Evolutionary conservation across 2,113 vertebrate species (phyloP).

Genomic region (Xenus cinereus): DNA sequence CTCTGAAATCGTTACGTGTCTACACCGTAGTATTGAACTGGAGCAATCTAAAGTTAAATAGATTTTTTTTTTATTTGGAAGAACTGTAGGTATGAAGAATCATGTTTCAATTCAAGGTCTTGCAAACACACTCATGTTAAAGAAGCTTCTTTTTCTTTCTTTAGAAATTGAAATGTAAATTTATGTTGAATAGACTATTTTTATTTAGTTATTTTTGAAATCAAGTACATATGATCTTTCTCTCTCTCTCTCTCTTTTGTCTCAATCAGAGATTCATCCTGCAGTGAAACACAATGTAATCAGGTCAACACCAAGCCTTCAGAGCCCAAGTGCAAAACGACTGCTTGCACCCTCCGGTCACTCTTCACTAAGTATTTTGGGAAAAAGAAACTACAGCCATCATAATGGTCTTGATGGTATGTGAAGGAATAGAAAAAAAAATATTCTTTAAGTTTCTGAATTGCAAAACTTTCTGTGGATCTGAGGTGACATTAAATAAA

Average conservation of each 20-base stretch:
- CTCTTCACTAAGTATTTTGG: constrained; percentile 90
- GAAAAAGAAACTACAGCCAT: constrained; percentile 94
- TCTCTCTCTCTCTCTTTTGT: constrained; percentile 11
- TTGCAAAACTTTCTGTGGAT: neutral
- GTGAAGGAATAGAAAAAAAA: constrained; percentile 47
- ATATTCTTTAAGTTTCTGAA: neutral
- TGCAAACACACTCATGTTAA: neutral
- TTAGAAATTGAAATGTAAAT: constrained; percentile 14
- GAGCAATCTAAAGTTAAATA: neutral
- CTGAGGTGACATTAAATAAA: neutral
- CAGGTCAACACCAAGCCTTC: constrained; percentile 85
- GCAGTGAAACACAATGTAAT: constrained; percentile 83
- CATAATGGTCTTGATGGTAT: constrained; percentile 89
- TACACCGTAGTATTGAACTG: neutral
- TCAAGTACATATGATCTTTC: neutral
- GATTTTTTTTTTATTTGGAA: neutral
- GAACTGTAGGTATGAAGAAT: neutral
- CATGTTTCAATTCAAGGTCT: neutral
- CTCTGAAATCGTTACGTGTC: neutral
- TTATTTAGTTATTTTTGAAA: neutral
- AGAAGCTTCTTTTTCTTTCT: neutral
- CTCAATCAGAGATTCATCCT: constrained; percentile 87
- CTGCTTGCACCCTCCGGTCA: constrained; percentile 87
- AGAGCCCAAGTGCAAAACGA: constrained; percentile 85
- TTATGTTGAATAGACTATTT: neutral